These are phyloP conservation scores for Vicugna pacos DNA, from an alignment of 2,113 vertebrate species.

Conservation along the genomic window DNA sequence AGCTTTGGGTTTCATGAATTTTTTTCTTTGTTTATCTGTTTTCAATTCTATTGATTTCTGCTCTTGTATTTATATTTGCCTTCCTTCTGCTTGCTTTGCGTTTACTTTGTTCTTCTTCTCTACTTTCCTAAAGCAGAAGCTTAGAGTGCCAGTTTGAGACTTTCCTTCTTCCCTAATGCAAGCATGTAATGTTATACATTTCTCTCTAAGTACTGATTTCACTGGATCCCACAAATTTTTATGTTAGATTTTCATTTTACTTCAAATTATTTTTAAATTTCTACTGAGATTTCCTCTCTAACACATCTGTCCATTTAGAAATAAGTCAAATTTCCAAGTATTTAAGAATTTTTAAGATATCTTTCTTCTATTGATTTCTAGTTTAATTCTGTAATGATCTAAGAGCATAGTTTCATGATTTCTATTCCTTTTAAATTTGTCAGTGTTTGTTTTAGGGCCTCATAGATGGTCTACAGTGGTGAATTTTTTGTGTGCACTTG, in stretches of 20 bases:
- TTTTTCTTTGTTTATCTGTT: slow-evolving; percentile 1
- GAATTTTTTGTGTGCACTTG: not conserved
- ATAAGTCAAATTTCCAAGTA: not conserved
- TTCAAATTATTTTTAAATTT: slow-evolving; percentile 16
- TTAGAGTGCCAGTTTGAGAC: not conserved
- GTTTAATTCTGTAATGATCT: not conserved
- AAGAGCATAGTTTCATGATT: not conserved
- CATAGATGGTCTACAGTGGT: not conserved
- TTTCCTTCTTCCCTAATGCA: not conserved
- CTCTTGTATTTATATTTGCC: not conserved
- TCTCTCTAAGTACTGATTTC: not conserved
- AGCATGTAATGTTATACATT: not conserved
- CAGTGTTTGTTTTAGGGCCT: not conserved
- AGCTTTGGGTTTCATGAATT: not conserved
- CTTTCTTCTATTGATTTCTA: not conserved
- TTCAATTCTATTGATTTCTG: not conserved
- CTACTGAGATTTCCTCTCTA: not conserved
- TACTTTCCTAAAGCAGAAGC: slow-evolving; percentile 29
- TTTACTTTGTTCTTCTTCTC: not conserved
- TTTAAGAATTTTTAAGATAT: not conserved
- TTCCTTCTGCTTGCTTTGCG: not conserved
- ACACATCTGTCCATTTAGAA: slow-evolving; percentile 29
- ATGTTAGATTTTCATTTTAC: slow-evolving; percentile 13
- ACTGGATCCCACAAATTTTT: not conserved
- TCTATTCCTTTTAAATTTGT: not conserved